Conservation (phyloP, 2,797 vertebrate species). For the Cyprinodon diabolis region DNA sequence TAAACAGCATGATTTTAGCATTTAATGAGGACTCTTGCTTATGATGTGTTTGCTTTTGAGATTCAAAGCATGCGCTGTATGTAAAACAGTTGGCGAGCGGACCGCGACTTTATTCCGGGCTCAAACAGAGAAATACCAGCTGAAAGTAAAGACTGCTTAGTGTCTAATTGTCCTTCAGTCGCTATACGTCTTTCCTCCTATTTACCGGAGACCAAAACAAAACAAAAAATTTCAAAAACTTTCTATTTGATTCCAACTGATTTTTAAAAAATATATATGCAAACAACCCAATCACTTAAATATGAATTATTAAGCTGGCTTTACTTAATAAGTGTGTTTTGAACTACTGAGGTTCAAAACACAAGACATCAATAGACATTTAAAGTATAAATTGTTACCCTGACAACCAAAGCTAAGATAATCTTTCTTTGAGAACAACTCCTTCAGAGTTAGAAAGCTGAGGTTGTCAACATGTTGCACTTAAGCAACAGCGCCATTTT, state of each 20-base stretch:
- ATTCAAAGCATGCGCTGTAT: slow-evolving; percentile 77
- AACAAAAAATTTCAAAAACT: too few species aligned
- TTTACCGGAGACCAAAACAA: slow-evolving; percentile 20
- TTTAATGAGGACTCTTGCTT: slow-evolving; percentile 75
- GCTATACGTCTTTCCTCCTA: slow-evolving; percentile 13
- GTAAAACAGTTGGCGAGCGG: slow-evolving; percentile 71
- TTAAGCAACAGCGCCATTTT: neutral
- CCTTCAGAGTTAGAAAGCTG: neutral
- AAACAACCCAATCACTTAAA: too few species aligned
- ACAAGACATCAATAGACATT: neutral
- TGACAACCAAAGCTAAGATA: neutral
- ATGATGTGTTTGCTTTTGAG: slow-evolving; percentile 73
- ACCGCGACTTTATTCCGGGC: slow-evolving; percentile 61
- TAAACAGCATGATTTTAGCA: slow-evolving; percentile 79
- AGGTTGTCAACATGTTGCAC: neutral
- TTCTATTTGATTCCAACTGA: too few species aligned
- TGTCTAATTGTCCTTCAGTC: slow-evolving; percentile 44
- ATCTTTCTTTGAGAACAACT: neutral
- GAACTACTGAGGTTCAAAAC: too few species aligned
- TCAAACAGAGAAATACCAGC: slow-evolving; percentile 58
- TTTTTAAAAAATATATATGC: too few species aligned
- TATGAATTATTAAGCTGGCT: too few species aligned
- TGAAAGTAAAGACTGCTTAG: slow-evolving; percentile 60
- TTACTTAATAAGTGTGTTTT: too few species aligned
- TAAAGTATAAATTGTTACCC: neutral